Conservation (phyloP, 1,140 invertebrate genomes). For the Saxidomus purpurata region DNA sequence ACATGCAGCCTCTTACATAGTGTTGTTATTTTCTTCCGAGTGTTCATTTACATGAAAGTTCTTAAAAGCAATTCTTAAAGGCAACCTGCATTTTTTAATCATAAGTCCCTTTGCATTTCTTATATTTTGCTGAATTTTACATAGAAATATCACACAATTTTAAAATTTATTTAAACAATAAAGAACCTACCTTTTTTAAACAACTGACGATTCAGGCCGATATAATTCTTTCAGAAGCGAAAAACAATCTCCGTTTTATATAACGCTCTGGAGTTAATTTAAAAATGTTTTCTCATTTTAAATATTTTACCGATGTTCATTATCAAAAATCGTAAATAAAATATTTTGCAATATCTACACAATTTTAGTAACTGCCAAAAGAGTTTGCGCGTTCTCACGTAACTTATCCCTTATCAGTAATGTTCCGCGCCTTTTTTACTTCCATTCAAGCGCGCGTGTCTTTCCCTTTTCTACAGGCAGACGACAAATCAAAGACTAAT, state of each 20-base stretch:
- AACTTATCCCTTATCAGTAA: constrained; percentile 23
- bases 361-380: constrained; percentile 11
- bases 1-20: no score
- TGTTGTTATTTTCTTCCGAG: no score
- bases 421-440: constrained; percentile 25
- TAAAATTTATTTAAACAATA: no score
- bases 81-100: no score
- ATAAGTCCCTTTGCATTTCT: no score
- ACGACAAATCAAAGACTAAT: constrained; percentile 51
- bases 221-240: no score
- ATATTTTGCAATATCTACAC: background rate
- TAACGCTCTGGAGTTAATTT: background rate
- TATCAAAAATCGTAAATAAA: background rate
- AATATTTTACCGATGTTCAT: background rate
- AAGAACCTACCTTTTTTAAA: no score
- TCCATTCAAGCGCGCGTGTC: constrained; percentile 20
- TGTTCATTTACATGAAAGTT: no score
- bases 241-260: background rate
- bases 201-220: no score
- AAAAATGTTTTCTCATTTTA: background rate
- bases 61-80: no score
- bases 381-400: constrained; percentile 16
- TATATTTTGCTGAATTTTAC: no score
- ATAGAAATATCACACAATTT: no score
- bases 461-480: background rate